Evolutionary conservation across 2,888 invertebrate genomes (phyloP), one percentile per base, ranked within the genome.

Genomic region (Agrypnus murinus): DNA sequence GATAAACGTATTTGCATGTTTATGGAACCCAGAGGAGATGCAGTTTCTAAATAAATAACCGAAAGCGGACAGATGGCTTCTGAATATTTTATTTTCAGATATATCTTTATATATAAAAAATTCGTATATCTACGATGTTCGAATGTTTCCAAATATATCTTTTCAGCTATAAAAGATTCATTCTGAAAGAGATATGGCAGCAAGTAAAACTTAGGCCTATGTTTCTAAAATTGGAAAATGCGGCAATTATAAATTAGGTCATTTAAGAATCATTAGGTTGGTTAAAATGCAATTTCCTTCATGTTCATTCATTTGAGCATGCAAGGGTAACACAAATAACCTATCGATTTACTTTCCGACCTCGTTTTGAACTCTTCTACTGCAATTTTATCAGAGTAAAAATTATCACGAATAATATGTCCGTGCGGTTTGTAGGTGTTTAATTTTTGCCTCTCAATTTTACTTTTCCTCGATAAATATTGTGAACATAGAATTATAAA

Each of bases 271-370:
- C 53, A 63, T 53, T 63, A 63, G 25, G 36, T 38, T 12, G 63
- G 14, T 36, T 31, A 63, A 63, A 63, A 63, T 63, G 63, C 63
- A 67, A 67, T 62, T 62, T 14, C 62, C 50, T 60, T 66, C 50
- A 17, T 55, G 62, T 62, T 62, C 67, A 32, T 53, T 62, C 62
- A 36, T 9, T 38, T 55, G 62, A 62, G 62, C 67, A 62, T 62
- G 60, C 67, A 62, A 67, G 45, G 40, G 43, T 43, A 66, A 69
- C 53, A 69, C 48, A 69, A 65, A 64, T 69, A 65, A 65, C 58
- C 46, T 69, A 69, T 69, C 45, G 69, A 69, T 69, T 65, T 65
- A 55, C 12, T 55, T 55, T 43, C 17, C 55, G 65, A 55, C 65
- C 65, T 55, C 53, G 43, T 64, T 64, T 32, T 38, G 10, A 53